Percentiles rank a stretch among this genome's conserved stretches.
These are phyloP conservation scores for Drosophila demipolita DNA, from an alignment of 2,888 invertebrate genomes.

Conservation along the genomic window DNA sequence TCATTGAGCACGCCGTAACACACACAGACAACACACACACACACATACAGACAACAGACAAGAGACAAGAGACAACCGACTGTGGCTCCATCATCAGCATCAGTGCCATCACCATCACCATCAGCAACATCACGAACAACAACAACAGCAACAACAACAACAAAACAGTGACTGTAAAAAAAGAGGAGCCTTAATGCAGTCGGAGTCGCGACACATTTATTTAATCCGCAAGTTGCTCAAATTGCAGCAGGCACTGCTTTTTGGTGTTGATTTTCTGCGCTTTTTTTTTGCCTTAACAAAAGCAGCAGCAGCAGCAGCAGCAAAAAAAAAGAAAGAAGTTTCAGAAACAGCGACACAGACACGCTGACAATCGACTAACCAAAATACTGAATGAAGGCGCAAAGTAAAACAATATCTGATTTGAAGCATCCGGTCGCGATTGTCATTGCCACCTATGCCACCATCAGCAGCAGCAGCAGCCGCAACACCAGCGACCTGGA, in stretches of 20 bases:
- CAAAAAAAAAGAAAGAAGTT: slow-evolving; percentile 16
- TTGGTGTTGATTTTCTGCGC: slow-evolving; percentile 25
- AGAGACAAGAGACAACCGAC: slow-evolving; percentile 1
- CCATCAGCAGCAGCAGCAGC: slow-evolving; percentile 57
- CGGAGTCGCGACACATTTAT: slow-evolving; percentile 72
- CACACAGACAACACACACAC: background rate
- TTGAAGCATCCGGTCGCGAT: slow-evolving; percentile 85
- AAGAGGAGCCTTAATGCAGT: slow-evolving; percentile 47
- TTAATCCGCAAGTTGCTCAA: slow-evolving; percentile 74
- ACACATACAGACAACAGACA: background rate
- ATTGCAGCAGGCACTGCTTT: slow-evolving; percentile 61
- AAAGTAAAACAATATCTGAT: slow-evolving; percentile 84
- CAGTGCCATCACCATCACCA: slow-evolving; percentile 14
- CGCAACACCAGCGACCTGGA: slow-evolving; percentile 32
- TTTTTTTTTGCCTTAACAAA: slow-evolving; percentile 49
- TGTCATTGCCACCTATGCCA: slow-evolving; percentile 83
- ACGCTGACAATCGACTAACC: slow-evolving; percentile 74
- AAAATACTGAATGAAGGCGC: slow-evolving; percentile 78
- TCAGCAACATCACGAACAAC: slow-evolving; percentile 34
- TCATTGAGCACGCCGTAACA: slow-evolving; percentile 48
- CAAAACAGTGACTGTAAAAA: slow-evolving; percentile 36
- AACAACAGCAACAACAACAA: slow-evolving; percentile 37
- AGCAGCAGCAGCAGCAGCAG: slow-evolving; percentile 42
- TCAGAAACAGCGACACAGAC: slow-evolving; percentile 63
- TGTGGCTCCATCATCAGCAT: slow-evolving; percentile 28